phyloP scores from a whole-genome alignment of 1,140 invertebrate species.

The Popillia japonica region DNA sequence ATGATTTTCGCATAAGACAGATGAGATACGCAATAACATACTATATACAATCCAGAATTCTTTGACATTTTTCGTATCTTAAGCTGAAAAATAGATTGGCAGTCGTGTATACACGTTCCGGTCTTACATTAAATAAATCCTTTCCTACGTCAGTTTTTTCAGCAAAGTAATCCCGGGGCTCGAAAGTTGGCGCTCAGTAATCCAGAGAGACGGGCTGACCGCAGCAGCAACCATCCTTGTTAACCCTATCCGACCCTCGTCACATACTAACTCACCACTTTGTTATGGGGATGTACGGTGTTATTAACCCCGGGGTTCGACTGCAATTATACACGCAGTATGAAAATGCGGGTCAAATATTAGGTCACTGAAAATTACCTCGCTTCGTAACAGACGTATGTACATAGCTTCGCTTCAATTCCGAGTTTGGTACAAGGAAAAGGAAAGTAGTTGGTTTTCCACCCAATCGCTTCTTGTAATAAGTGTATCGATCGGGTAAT shows the following conservation, averaged over 20 bases:
- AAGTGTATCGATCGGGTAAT: background rate
- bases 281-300: conserved; percentile 32
- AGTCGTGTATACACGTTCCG: background rate
- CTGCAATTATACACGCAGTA: conserved; percentile 5
- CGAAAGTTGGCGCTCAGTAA: conserved; percentile 32
- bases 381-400: background rate
- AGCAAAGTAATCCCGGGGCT: conserved; percentile 20
- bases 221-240: conserved; percentile 31
- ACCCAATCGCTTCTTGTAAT: background rate
- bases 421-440: background rate
- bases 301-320: conserved; percentile 14
- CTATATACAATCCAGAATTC: background rate
- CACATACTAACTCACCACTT: conserved; percentile 33
- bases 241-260: conserved; percentile 33
- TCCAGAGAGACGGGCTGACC: conserved; percentile 26
- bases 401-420: background rate
- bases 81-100: background rate
- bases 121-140: conserved; percentile 28
- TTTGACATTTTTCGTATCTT: background rate
- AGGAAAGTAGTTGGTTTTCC: background rate
- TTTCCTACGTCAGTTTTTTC: conserved; percentile 21
- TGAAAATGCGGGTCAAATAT: conserved; percentile 35
- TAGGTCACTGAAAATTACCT: conserved; percentile 30
- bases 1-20: background rate
- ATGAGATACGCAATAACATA: background rate